A percentile compares a stretch with the other conserved stretches of the same genome.
phyloP scores from a whole-genome alignment of 2,888 invertebrate genomes.

The Oxycera nigricornis region DNA sequence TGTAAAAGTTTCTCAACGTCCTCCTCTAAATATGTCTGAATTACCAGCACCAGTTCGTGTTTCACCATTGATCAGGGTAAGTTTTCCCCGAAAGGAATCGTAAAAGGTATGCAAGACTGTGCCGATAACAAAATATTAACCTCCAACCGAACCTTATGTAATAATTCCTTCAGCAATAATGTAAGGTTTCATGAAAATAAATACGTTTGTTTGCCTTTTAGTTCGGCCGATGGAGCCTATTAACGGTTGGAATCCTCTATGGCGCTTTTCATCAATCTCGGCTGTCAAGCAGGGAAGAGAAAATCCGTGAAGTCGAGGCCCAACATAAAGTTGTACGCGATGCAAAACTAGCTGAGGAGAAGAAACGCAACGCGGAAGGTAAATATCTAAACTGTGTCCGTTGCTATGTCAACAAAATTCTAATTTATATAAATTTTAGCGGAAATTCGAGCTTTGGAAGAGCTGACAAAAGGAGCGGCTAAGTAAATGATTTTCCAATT shows the following conservation, averaged over 20 bases:
- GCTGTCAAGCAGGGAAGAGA: conserved; percentile 71
- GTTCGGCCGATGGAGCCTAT: conserved; percentile 84
- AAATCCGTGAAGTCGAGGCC: conserved; percentile 70
- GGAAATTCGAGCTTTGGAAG: conserved; percentile 24
- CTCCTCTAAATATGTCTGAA: conserved; percentile 43
- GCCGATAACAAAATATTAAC: background rate
- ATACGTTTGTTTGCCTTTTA: conserved; percentile 55
- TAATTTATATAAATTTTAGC: conserved; percentile 9
- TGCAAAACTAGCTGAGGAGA: conserved; percentile 76
- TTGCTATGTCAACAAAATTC: background rate
- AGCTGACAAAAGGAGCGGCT: conserved; percentile 14
- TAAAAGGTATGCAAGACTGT: background rate
- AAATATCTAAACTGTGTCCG: conserved; percentile 48
- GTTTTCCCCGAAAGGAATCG: conserved; percentile 48
- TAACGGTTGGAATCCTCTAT: conserved; percentile 75
- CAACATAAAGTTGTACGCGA: conserved; percentile 74
- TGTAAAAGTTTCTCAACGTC: background rate
- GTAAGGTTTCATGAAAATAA: conserved; percentile 5
- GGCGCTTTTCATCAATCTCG: conserved; percentile 77
- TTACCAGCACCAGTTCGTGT: conserved; percentile 76
- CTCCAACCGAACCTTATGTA: conserved; percentile 42
- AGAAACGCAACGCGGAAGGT: conserved; percentile 70
- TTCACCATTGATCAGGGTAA: conserved; percentile 82
- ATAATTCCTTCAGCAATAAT: conserved; percentile 17
- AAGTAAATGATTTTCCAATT: conserved; percentile 10